These are phyloP conservation scores for Serranus cabrilla DNA, from an alignment of 2,797 vertebrate species.

Conservation along the genomic window DNA sequence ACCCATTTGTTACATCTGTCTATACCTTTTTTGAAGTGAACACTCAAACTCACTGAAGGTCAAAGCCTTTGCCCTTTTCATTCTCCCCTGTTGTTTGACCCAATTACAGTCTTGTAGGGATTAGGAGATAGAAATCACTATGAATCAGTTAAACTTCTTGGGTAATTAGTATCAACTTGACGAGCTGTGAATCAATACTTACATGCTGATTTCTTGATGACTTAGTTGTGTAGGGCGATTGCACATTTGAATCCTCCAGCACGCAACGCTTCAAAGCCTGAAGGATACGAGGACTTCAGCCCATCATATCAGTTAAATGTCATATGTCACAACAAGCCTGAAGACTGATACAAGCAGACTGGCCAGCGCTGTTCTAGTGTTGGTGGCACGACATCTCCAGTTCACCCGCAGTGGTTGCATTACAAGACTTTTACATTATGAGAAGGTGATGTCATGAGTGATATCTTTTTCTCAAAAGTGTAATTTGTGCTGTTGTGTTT, in stretches of 20 bases:
- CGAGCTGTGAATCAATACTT: constrained; percentile 37
- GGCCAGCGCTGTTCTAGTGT: constrained; percentile 22
- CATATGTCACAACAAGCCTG: constrained; percentile 59
- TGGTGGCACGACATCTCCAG: constrained; percentile 42
- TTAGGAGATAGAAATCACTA: constrained; percentile 36
- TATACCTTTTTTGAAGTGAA: constrained; percentile 59
- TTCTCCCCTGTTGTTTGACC: constrained; percentile 49
- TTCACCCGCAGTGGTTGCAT: neutral
- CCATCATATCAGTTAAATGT: constrained; percentile 67
- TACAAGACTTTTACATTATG: constrained; percentile 6
- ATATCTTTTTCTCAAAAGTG: neutral
- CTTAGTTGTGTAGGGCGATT: neutral
- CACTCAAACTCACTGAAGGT: constrained; percentile 54
- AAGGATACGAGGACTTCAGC: constrained; percentile 21
- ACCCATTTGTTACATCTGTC: constrained; percentile 58
- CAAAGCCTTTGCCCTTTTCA: constrained; percentile 50
- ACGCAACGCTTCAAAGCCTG: constrained; percentile 12
- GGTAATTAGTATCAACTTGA: constrained; percentile 46
- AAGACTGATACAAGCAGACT: constrained; percentile 30
- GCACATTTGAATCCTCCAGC: constrained; percentile 26
- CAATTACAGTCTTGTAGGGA: constrained; percentile 24
- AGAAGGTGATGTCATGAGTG: constrained; percentile 4
- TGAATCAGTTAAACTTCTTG: constrained; percentile 48
- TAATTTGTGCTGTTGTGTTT: neutral
- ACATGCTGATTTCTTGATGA: constrained; percentile 25